These are phyloP conservation scores for Notospermus geniculatus DNA, from an alignment of 1,140 invertebrate genomes.

Conservation along the genomic window DNA sequence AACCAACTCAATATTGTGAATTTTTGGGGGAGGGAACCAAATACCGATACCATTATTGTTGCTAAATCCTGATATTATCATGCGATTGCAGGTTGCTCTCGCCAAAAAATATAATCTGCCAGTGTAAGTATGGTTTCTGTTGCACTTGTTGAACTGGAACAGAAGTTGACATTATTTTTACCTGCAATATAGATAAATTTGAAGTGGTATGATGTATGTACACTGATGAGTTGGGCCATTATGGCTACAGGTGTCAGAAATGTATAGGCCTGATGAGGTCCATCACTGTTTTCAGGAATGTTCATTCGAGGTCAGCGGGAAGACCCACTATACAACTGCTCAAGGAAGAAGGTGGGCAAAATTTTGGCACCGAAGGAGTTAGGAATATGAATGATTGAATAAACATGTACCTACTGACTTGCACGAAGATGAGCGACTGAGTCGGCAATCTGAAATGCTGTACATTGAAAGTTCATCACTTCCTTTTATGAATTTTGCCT, in stretches of 20 bases:
- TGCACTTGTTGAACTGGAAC: background rate
- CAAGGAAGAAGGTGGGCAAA: conserved; percentile 41
- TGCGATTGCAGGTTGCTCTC: conserved; percentile 28
- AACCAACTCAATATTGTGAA: background rate
- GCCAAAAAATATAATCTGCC: conserved; percentile 38
- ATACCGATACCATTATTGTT: background rate
- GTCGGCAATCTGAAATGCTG: too few relatives aligned
- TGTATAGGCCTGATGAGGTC: too few relatives aligned
- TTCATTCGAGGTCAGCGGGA: conserved; percentile 57
- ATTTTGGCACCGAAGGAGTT: too few relatives aligned
- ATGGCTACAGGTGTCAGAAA: background rate
- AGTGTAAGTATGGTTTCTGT: conserved; percentile 27
- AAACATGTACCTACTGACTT: too few relatives aligned
- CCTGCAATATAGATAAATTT: too few relatives aligned
- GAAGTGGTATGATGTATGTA: too few relatives aligned
- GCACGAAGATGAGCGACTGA: too few relatives aligned
- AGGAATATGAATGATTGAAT: too few relatives aligned
- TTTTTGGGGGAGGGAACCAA: background rate
- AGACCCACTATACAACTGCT: conserved; percentile 49
- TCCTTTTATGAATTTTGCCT: too few relatives aligned
- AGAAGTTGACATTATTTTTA: too few relatives aligned
- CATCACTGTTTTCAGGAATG: conserved; percentile 41
- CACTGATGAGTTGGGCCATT: background rate
- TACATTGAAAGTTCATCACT: too few relatives aligned
- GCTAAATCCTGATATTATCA: background rate